phyloP scores from a whole-genome alignment of 2,113 vertebrate species.

The Eulemur macaco region DNA sequence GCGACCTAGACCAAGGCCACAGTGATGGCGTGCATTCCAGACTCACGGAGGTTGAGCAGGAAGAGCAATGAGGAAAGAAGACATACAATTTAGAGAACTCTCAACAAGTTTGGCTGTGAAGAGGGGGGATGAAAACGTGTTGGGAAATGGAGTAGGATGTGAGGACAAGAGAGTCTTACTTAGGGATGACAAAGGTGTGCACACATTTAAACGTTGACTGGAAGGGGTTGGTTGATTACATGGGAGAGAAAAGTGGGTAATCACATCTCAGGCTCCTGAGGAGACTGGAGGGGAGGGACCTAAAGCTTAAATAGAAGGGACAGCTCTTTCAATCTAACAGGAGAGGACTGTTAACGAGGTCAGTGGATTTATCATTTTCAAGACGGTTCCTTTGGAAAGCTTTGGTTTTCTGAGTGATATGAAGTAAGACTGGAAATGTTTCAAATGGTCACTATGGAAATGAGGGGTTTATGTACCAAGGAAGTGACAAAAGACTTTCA shows the following conservation, averaged over 20 bases:
- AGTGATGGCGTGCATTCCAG: background rate
- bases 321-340: background rate
- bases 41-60: background rate
- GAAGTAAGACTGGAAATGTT: background rate
- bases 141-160: background rate
- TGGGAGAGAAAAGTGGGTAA: background rate
- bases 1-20: background rate
- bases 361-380: background rate
- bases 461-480: background rate
- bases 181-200: background rate
- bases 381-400: background rate
- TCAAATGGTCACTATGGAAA: background rate
- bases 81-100: background rate
- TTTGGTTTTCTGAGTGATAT: background rate
- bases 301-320: background rate
- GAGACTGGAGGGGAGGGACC: background rate
- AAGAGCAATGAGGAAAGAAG: background rate
- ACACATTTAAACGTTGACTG: background rate
- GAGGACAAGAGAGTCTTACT: background rate
- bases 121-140: background rate
- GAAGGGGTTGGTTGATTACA: background rate
- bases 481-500: background rate
- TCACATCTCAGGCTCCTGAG: background rate
- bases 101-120: background rate
- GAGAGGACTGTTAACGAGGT: background rate